Base-by-base conservation (phyloP, 2,113 vertebrate species). In the Triplophysa siluroides region DNA sequence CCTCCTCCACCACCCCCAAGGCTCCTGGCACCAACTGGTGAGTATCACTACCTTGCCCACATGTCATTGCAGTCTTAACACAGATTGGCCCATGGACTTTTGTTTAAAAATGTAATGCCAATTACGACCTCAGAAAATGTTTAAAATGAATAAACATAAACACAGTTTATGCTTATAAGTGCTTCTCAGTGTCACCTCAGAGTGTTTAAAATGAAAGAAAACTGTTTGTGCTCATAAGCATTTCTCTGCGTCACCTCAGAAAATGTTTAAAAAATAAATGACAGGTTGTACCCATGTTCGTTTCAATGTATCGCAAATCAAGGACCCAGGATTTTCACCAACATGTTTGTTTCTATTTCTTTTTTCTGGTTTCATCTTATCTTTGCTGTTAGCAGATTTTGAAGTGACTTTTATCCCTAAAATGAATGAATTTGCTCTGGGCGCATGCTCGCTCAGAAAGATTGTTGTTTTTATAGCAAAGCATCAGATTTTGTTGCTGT, bases 1-100 rank as follows among this genome's bases (percentile, higher is more conserved):
- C 95, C 95, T 0, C 95, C 95, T 3, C 95, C 95, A 0, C 95
- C 93, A 0, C 94, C 95, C 14, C 95, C 95, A 0, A 92, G 94
- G 87, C 88, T 95, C 76, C 87, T 94, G 47, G 89, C 86, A 0
- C 88, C 90, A 80, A 87, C 93, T 18, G 91, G 95, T 96, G 90
- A 94, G 94, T 93, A 65, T 18, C n/a, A 1, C 54, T 24, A 4
- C 52, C 16, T 62, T 60, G 19, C 19, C 54, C n/a, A 21, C 54
- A 58, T 21, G 47, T 71, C 33, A 61, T 47, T 26, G 60, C 60
- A 72, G 33, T 69, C 60, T 29, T 41, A 23, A 60, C 60, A 50
- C 13, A 50, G 47, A 12, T 50, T 14, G 47, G 47, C 33, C 33
- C 33, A 13, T 54, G 52, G 4, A 54, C 16, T 19, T 5, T 18